Percentiles rank a stretch among this genome's conserved stretches.
Conservation (phyloP, 2,888 invertebrate species). For the Andrena chrysosceles region DNA sequence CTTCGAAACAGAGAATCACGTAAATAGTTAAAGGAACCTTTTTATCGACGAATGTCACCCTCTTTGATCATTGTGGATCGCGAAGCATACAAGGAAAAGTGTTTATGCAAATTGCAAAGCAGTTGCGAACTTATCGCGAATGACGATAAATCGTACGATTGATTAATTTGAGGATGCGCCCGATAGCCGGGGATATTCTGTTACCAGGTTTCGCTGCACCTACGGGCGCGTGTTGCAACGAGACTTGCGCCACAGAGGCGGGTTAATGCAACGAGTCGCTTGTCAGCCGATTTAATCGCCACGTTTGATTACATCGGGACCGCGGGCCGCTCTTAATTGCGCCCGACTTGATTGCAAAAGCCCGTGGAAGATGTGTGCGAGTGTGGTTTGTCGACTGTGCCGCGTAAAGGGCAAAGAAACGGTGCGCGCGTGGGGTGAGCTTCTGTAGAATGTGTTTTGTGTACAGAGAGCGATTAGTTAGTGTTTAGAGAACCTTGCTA, state of each 20-base stretch:
- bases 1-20: not conserved
- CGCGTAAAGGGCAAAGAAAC: too few species aligned
- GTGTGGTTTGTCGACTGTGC: not conserved
- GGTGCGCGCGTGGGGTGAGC: too few species aligned
- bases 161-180: constrained; percentile 14
- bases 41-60: not conserved
- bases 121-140: not conserved
- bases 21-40: constrained; percentile 4
- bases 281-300: constrained; percentile 50
- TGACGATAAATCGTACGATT: not conserved
- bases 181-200: constrained; percentile 31
- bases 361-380: constrained; percentile 6
- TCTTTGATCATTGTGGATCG: not conserved
- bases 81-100: not conserved
- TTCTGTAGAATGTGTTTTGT: too few species aligned
- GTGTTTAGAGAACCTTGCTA: too few species aligned
- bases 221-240: constrained; percentile 21
- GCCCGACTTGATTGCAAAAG: constrained; percentile 32
- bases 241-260: constrained; percentile 35
- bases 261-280: constrained; percentile 36
- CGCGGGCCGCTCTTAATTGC: constrained; percentile 50
- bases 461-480: too few species aligned
- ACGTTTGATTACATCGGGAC: constrained; percentile 48
- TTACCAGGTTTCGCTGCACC: constrained; percentile 30
- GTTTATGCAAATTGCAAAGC: not conserved